Percentiles rank a stretch among this genome's conserved stretches.
Conservation (phyloP, 2,797 vertebrate genomes). For the Poeciliopsis gracilis region DNA sequence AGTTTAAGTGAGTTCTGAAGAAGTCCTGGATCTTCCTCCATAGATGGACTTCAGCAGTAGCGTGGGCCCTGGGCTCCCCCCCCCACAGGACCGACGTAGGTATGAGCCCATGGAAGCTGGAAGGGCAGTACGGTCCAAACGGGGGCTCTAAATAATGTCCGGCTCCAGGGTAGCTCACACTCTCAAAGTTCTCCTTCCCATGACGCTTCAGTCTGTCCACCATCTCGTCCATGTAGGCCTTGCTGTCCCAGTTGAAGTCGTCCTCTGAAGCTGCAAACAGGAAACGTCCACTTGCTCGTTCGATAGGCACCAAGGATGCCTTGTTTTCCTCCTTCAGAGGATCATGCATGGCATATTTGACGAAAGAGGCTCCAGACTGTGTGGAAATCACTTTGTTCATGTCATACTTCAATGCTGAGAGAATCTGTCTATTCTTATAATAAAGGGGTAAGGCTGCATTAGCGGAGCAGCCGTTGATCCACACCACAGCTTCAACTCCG, state of each 20-base stretch:
- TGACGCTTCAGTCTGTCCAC: slow-evolving; percentile 67
- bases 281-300: slow-evolving; percentile 79
- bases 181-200: slow-evolving; percentile 62
- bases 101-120: slow-evolving; percentile 25
- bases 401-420: slow-evolving; percentile 50
- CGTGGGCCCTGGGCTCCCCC: slow-evolving; percentile 59
- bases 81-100: slow-evolving; percentile 51
- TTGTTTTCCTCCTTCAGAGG: slow-evolving; percentile 66
- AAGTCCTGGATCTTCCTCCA: slow-evolving; percentile 71
- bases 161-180: slow-evolving; percentile 51
- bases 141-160: slow-evolving; percentile 73
- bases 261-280: slow-evolving; percentile 85
- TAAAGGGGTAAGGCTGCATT: slow-evolving; percentile 70
- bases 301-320: slow-evolving; percentile 79
- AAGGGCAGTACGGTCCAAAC: slow-evolving; percentile 61
- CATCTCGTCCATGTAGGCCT: slow-evolving; percentile 55
- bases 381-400: neutral
- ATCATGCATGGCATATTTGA: slow-evolving; percentile 12
- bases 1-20: slow-evolving; percentile 53
- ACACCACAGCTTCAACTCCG: slow-evolving; percentile 77
- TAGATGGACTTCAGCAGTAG: slow-evolving; percentile 63
- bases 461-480: slow-evolving; percentile 80
- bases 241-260: slow-evolving; percentile 83
- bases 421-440: slow-evolving; percentile 64
- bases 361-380: neutral